Percentiles rank a stretch among this genome's conserved stretches.
These are phyloP conservation scores for Odocoileus hemionus DNA, from an alignment of 2,113 vertebrate species.

Conservation along the genomic window DNA sequence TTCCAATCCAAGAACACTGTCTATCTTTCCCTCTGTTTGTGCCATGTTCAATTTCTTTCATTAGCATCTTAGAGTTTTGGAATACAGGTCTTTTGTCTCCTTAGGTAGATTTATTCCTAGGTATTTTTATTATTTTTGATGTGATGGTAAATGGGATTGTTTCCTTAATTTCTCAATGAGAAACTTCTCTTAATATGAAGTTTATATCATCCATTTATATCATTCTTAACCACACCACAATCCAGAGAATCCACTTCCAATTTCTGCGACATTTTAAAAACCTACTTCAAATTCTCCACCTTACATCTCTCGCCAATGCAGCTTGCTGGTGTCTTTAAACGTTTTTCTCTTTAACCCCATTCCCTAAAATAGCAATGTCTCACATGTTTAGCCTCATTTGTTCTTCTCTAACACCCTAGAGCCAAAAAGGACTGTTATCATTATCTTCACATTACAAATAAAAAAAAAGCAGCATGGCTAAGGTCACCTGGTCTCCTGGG, in stretches of 20 bases:
- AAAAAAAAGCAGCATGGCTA: neutral
- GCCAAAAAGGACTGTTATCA: neutral
- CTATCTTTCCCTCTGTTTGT: neutral
- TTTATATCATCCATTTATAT: neutral
- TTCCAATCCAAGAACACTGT: neutral
- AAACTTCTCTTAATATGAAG: neutral
- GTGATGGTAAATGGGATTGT: neutral
- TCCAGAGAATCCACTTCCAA: neutral
- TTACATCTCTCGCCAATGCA: neutral
- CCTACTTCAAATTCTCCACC: neutral
- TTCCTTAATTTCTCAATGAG: neutral
- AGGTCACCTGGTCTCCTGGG: neutral
- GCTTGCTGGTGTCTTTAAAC: neutral
- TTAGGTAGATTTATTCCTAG: neutral
- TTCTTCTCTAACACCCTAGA: conserved; percentile 8
- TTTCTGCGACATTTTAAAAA: neutral
- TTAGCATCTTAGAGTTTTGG: neutral
- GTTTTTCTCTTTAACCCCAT: conserved; percentile 13
- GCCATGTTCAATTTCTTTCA: neutral
- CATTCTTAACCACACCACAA: neutral
- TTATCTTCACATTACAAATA: neutral
- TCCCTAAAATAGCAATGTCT: neutral
- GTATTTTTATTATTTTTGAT: neutral
- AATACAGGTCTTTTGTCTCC: neutral
- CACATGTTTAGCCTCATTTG: neutral